A percentile compares a stretch with the other conserved stretches of the same genome.
Evolutionary conservation across 92 coral and sea anemone species (phyloP).

Genomic region (Phenganax marumi): DNA sequence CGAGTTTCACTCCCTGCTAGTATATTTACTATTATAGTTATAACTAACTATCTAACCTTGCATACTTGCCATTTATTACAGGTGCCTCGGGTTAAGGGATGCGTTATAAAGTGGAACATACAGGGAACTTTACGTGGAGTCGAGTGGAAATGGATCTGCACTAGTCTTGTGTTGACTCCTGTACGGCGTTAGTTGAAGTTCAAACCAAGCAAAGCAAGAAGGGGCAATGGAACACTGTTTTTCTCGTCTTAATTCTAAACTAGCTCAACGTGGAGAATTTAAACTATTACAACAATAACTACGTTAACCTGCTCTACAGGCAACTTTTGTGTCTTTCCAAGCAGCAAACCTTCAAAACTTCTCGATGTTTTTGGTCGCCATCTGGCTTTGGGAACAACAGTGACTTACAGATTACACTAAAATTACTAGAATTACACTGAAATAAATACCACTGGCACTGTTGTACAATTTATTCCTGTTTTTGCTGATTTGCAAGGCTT

Average conservation of each 20-base stretch:
- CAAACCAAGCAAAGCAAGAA: conserved; percentile 3
- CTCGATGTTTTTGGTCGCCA: no score
- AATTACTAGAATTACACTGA: no score
- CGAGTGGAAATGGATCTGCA: conserved; percentile 15
- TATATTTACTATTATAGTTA: not conserved
- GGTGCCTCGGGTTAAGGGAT: not conserved
- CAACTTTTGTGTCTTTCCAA: no score
- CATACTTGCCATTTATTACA: not conserved
- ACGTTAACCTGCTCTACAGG: no score
- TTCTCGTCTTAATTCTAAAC: not conserved
- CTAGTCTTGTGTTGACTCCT: conserved; percentile 18
- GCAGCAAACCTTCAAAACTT: no score
- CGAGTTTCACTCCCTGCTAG: no score
- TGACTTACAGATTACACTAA: no score
- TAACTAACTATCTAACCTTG: not conserved
- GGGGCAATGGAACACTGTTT: conserved; percentile 24
- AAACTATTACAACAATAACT: no score
- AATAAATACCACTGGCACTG: no score
- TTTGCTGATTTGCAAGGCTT: no score
- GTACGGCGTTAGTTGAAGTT: conserved; percentile 6
- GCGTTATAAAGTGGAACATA: conserved; percentile 13
- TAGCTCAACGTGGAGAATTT: conserved; percentile 10
- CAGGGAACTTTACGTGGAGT: conserved; percentile 8
- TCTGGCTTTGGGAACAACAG: no score
- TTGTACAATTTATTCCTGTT: no score